Evolutionary conservation across 2,113 vertebrate genomes (phyloP), one percentile per base, ranked within the genome.

Genomic region (Vombatus ursinus): DNA sequence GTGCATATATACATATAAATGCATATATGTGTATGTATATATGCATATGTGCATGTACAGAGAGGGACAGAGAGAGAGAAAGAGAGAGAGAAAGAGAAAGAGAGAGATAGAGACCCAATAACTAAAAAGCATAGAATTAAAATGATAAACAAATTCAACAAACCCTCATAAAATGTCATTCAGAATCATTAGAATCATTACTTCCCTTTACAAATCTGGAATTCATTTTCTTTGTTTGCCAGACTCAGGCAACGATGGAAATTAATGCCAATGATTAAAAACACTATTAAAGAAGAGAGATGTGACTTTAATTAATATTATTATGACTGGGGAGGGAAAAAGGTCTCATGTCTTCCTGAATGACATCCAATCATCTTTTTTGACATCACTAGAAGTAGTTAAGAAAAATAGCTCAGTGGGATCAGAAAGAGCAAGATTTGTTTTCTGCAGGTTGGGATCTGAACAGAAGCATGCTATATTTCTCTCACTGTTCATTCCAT

Each of bases 181-280:
- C 90, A 50, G 95, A 96, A 92, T 31, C 93, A 94, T 97, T 90
- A 52, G 96, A 95, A 92, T 31, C 94, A 94, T 97, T 96, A 89
- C 50, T 92, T 23, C 90, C 91, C 96, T 94, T 97, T 96, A 93
- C 50, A 92, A 95, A 94, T 96, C 28, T 95, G 84, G 93, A 95
- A 97, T 96, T 94, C 92, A 93, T 95, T 95, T 54, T 92, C 49
- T 96, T 96, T 95, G 28, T 91, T 97, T 57, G 93, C 84, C 50
- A 96, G 92, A 95, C 96, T 94, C 92, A 53, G 28, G 51, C 8
- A 95, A 97, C 96, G 94, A 50, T 96, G 94, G 93, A 97, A 96
- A 96, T 94, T 93, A 97, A 92, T 51, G 95, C 61, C 89, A 95
- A 48, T 94, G 50, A 96, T 96, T 97, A 96, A 95, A 95, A 96